Conservation (phyloP, 2,113 vertebrate genomes). For the Pogonocichla stellata region DNA sequence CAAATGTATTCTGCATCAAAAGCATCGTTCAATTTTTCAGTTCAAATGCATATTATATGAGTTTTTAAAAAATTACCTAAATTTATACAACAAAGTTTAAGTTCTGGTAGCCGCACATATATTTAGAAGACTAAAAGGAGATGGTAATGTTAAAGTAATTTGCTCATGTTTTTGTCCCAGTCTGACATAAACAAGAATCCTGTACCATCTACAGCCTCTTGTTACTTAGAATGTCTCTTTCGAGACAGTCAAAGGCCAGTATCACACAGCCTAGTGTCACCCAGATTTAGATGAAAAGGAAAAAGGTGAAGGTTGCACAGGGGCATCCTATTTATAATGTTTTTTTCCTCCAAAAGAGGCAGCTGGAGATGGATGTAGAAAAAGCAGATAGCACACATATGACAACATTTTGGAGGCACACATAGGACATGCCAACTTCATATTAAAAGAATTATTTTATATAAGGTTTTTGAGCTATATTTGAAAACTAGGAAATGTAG, state of each 20-base stretch:
- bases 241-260: background rate
- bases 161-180: background rate
- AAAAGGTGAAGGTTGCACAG: background rate
- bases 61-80: background rate
- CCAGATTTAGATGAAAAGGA: background rate
- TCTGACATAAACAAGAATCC: background rate
- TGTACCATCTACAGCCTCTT: background rate
- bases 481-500: conserved; percentile 26
- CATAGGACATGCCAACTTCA: background rate
- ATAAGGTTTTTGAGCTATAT: background rate
- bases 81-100: background rate
- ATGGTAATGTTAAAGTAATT: background rate
- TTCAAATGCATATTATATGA: background rate
- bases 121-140: background rate
- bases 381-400: background rate
- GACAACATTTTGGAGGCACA: background rate
- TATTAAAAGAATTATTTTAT: background rate
- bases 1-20: background rate
- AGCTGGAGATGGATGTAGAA: background rate
- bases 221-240: background rate
- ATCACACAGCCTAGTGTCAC: background rate
- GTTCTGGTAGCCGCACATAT: background rate
- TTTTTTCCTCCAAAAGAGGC: background rate
- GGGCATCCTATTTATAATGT: background rate
- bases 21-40: background rate